Base-by-base conservation (phyloP, 2,113 vertebrate genomes). In the Boulengeromyrus knoepffleri region DNA sequence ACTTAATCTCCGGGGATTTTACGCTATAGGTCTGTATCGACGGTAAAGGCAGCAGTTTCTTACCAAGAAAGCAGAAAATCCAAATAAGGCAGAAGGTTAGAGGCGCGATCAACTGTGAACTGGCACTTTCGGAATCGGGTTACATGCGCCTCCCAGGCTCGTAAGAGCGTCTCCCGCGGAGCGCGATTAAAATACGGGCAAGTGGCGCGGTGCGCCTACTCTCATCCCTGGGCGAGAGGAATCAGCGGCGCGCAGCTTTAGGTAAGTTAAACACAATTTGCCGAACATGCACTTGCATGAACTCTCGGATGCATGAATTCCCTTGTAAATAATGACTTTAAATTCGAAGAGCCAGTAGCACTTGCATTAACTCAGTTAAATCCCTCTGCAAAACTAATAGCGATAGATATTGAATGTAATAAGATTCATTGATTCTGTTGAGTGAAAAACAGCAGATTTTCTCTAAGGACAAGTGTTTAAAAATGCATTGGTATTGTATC, bases 1-100 rank as follows among this genome's bases (percentile, higher is more conserved):
- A n/a, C 45, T 36, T n/a, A 19, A 58, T 36, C 27, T 58, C 19
- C 27, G 36, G 50, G 85, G 31, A 39, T 49, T 7, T 88, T 10
- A 21, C 13, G 50, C n/a, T 56, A 74, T 36, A 5, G 52, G 89
- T 89, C 52, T 7, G 52, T 56, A 53, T 66, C 12, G 83, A 39
- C 46, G 56, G 36, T 85, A 53, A 85, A 45, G 24, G 12, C 77
- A 56, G 84, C 46, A 21, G n/a, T 45, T 84, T 74, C 87, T 84
- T 19, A 58, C 15, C 36, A 90, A 88, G 27, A 86, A 80, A 27
- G 46, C 27, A 88, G n/a, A 49, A 83, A 58, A 88, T 88, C 90
- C 87, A 88, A 91, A 91, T 89, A 91, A 91, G 88, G 88, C 27
- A 50, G 80, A 86, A 27, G 56, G 46, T 89, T 74, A 86, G 24